Conservation (phyloP, 2,797 vertebrate genomes). For the Alosa sapidissima region DNA sequence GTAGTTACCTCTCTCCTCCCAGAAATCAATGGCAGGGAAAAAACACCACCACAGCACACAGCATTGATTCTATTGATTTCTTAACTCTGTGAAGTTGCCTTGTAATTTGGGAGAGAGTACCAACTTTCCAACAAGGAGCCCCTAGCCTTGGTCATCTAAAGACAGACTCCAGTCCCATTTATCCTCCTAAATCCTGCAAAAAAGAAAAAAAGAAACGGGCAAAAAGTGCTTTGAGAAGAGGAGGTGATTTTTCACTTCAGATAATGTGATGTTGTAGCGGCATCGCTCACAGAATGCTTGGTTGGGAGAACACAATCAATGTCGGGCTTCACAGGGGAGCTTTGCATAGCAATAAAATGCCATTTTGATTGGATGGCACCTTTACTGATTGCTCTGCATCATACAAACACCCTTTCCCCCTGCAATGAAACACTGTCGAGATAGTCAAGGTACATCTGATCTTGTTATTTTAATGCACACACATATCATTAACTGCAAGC, state of each 20-base stretch:
- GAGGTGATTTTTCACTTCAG: background rate
- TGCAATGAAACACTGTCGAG: background rate
- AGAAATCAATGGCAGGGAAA: background rate
- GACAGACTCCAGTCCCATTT: background rate
- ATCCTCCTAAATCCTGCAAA: background rate
- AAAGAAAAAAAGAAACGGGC: background rate
- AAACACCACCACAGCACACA: slow-evolving; percentile 24
- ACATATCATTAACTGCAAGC: background rate
- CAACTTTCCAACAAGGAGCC: background rate
- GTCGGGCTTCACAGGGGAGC: background rate
- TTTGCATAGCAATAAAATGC: slow-evolving; percentile 5
- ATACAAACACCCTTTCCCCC: background rate
- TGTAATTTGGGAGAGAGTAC: background rate
- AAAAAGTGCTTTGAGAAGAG: background rate
- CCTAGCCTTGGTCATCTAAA: background rate
- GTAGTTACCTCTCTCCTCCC: slow-evolving; percentile 20
- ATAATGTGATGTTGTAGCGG: background rate
- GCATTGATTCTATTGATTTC: slow-evolving; percentile 24
- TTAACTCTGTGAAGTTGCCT: background rate
- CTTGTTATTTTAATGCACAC: background rate
- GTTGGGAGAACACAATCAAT: background rate
- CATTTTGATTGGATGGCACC: background rate
- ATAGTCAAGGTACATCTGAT: background rate
- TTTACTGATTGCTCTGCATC: background rate
- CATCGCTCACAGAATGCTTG: background rate